phyloP scores from a whole-genome alignment of 2,113 vertebrate genomes.

The Malurus alboscapulatus region DNA sequence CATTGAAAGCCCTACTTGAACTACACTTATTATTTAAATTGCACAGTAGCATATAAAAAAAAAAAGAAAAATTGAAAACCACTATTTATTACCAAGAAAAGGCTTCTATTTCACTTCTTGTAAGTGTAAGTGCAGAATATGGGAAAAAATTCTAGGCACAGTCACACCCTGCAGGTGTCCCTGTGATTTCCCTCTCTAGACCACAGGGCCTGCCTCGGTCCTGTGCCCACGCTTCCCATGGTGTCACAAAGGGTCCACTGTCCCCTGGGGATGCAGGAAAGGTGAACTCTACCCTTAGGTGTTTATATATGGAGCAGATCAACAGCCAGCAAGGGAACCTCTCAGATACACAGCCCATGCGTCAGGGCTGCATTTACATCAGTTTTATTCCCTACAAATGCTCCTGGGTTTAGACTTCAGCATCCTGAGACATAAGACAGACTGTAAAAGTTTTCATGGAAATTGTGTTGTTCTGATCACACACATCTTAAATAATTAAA shows the following conservation, averaged over 20 bases:
- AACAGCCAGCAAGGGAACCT: background rate
- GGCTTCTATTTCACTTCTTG: background rate
- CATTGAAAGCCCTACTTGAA: background rate
- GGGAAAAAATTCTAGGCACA: background rate
- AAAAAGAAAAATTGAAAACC: background rate
- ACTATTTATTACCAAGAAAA: background rate
- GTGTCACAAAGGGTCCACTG: accelerated
- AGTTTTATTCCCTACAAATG: background rate
- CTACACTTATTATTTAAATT: slow-evolving; percentile 30
- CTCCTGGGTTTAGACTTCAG: background rate
- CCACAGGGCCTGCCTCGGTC: accelerated
- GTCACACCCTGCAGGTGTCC: background rate
- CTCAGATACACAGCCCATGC: accelerated
- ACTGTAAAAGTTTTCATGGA: background rate
- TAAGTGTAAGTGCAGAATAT: background rate
- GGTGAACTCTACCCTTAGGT: background rate
- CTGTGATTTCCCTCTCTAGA: background rate
- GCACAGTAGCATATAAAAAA: background rate
- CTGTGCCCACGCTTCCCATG: accelerated
- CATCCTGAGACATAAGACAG: background rate
- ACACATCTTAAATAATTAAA: background rate
- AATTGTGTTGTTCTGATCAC: background rate
- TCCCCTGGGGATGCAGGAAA: background rate
- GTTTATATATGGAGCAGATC: background rate
- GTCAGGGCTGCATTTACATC: background rate